These are phyloP conservation scores for Trachurus trachurus DNA, from an alignment of 2,797 vertebrate species.

Conservation along the genomic window DNA sequence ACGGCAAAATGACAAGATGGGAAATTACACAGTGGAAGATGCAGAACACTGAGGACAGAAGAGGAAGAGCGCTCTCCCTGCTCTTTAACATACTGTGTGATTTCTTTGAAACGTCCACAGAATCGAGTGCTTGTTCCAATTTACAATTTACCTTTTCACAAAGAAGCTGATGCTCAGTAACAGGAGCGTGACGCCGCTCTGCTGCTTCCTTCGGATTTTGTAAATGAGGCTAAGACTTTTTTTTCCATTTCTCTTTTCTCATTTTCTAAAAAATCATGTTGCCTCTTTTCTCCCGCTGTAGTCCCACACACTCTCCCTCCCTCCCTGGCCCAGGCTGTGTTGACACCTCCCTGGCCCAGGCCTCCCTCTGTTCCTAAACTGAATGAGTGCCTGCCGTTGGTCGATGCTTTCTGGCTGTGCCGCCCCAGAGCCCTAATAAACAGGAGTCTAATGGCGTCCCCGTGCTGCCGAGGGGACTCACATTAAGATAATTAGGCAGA, in stretches of 20 bases:
- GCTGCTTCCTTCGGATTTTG: conserved; percentile 12
- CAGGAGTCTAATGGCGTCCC: conserved; percentile 72
- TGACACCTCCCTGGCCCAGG: conserved; percentile 46
- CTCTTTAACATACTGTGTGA: conserved; percentile 14
- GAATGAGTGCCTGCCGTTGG: conserved; percentile 45
- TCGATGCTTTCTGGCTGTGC: conserved; percentile 47
- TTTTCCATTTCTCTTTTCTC: neutral
- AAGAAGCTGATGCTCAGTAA: conserved; percentile 12
- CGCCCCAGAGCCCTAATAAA: conserved; percentile 67
- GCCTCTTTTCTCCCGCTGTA: conserved; percentile 1
- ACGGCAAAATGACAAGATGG: conserved; percentile 52
- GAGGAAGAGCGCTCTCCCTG: conserved; percentile 10
- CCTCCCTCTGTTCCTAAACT: conserved; percentile 41
- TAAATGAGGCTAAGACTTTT: neutral
- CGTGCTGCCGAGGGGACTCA: conserved; percentile 56
- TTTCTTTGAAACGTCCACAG: conserved; percentile 24
- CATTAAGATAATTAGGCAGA: conserved; percentile 75
- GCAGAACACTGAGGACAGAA: conserved; percentile 26
- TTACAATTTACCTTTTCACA: conserved; percentile 1
- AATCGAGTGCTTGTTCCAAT: conserved; percentile 27
- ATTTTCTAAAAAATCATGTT: conserved; percentile 8
- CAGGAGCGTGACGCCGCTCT: conserved; percentile 6
- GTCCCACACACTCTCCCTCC: conserved; percentile 7
- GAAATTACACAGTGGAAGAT: conserved; percentile 47
- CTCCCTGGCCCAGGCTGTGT: neutral